A percentile compares a stretch with the other conserved stretches of the same genome.
phyloP scores from a whole-genome alignment of 1,140 invertebrate genomes.

The Drosophila pseudoobscura region DNA sequence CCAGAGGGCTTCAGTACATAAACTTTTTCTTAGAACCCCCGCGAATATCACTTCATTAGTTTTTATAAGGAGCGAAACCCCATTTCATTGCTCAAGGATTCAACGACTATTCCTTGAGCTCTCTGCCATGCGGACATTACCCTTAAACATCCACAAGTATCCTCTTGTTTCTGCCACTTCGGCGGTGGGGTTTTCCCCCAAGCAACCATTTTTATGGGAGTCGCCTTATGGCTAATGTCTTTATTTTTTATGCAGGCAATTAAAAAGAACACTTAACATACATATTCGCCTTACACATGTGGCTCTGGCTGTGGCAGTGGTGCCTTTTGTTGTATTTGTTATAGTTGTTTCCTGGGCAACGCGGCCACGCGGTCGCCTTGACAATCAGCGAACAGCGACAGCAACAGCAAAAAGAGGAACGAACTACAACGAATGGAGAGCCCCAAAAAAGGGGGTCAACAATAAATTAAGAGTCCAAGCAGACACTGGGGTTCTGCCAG shows the following conservation, averaged over 20 bases:
- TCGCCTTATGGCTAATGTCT: slow-evolving; percentile 8
- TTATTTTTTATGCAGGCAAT: slow-evolving; percentile 55
- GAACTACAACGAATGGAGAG: slow-evolving; percentile 6
- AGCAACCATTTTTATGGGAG: slow-evolving; percentile 36
- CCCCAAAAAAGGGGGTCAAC: slow-evolving; percentile 44
- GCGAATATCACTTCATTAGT: background rate
- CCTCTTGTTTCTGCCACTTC: too few relatives aligned
- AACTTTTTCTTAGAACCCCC: background rate
- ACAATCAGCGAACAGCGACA: slow-evolving; percentile 60
- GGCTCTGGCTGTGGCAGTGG: slow-evolving; percentile 43
- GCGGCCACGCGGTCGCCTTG: slow-evolving; percentile 61
- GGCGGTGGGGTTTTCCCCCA: too few relatives aligned
- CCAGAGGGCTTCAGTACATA: too few relatives aligned
- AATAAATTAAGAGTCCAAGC: slow-evolving; percentile 59
- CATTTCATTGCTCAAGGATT: too few relatives aligned
- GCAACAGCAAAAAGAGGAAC: slow-evolving; percentile 20
- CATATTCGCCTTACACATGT: slow-evolving; percentile 18
- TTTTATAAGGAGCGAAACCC: too few relatives aligned
- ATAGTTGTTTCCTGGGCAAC: slow-evolving; percentile 54
- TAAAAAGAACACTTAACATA: slow-evolving; percentile 59
- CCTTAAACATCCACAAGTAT: too few relatives aligned
- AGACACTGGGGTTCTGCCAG: slow-evolving; percentile 38
- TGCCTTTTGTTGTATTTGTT: slow-evolving; percentile 41
- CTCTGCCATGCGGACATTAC: too few relatives aligned
- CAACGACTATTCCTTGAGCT: too few relatives aligned